phyloP scores from a whole-genome alignment of 2,888 invertebrate species.

The Polietes domitor region DNA sequence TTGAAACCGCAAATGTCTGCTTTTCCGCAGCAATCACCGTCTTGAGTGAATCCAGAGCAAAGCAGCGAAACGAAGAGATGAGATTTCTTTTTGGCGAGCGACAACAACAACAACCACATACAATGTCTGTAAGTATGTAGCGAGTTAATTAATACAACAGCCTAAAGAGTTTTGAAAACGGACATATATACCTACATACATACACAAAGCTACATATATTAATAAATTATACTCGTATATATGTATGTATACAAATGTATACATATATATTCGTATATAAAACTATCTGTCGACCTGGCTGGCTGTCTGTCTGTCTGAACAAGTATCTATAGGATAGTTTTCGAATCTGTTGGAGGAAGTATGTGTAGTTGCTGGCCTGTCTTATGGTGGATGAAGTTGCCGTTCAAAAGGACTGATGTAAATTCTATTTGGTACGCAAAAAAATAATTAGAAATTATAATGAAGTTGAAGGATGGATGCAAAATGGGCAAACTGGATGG shows the following conservation, averaged over 20 bases:
- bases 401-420: no score
- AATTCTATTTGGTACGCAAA: no score
- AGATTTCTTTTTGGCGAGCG: not conserved
- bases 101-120: not conserved
- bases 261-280: no score
- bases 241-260: no score
- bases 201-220: no score
- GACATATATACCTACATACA: no score
- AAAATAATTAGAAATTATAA: constrained; percentile 66
- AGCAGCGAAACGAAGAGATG: not conserved
- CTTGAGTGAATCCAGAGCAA: not conserved
- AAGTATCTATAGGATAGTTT: no score
- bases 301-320: no score
- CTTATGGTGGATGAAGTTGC: no score
- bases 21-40: not conserved
- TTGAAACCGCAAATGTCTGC: not conserved
- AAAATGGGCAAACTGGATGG: not conserved
- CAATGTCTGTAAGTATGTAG: not conserved
- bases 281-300: no score
- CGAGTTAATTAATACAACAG: constrained; percentile 66
- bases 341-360: no score
- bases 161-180: constrained; percentile 66
- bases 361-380: no score
- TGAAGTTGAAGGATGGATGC: constrained; percentile 55
- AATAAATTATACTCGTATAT: constrained; percentile 56